Base-by-base conservation (phyloP, 2,797 vertebrate genomes). In the Aselliscus stoliczkanus region DNA sequence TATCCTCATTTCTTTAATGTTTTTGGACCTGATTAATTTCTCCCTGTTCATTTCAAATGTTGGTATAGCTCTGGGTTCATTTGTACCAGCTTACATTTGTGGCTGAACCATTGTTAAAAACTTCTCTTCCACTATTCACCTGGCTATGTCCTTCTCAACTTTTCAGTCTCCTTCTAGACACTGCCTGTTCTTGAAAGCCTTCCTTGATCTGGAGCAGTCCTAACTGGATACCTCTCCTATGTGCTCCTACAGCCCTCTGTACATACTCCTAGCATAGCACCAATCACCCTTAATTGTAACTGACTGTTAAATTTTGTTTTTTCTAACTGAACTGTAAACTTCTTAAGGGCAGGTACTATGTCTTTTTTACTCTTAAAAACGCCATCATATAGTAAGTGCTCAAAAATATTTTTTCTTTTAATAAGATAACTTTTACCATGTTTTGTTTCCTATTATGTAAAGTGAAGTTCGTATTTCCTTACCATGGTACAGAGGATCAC, bases 381-480 rank as follows among this genome's bases (percentile, higher is more conserved):
- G 21, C 54, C 77, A 47, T n/a, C 79, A 31, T 52, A 60, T 37
- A 90, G 31, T 83, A 77, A 92, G 12, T 90, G 21, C 67, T 94
- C 8, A 62, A 81, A 75, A 60, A 73, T 72, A 69, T 70, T 81
- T 70, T 65, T 93, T 90, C 29, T 93, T 92, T 79, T 25, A 69
- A 69, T 75, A 34, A 88, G 29, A 54, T 52, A 69, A 67, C 20
- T 50, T 91, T 91, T 85, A 54, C 44, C 75, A 83, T 10, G 3
- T 95, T 91, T 77, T 95, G 8, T 69, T 92, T 93, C 27, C 34
- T 81, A 8, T 94, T 94, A 92, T 44, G 18, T 92, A 92, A 90
- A 80, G 47, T 92, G 64, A 94, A 58, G 52, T 65, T 84, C 37
- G 42, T 92, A 60, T 86, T 92, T 73, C 25, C 52, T 91, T 75